Evolutionary conservation across 2,888 invertebrate genomes (phyloP), one percentile per base, ranked within the genome.

Genomic region (Bugulina stolonifera): DNA sequence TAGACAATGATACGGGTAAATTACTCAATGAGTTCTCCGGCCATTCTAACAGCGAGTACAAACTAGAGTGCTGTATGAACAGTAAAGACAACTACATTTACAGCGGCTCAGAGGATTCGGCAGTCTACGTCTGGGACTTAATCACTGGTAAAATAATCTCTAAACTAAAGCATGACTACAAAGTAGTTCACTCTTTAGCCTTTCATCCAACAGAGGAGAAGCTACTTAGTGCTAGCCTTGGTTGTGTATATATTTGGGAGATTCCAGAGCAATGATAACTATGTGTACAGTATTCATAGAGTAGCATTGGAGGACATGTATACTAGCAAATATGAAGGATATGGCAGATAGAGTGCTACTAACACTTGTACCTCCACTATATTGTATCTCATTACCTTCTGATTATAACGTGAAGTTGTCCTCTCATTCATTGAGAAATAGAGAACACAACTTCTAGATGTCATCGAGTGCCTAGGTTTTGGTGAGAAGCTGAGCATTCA

Each of bases 51-150:
- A 89, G 89, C 75, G 92, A 94, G 79, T 92, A 91, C 82, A 90
- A 91, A 78, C 88, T 97, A 58, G 96, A 97, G 84, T 93, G 93
- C 81, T 90, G 91, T 72, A 89, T 96, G 0, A 90, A 93, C 83
- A 87, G 89, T 72, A 91, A 89, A 75, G 97, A 98, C 82, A 91
- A 90, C 69, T 90, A 91, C 77, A 89, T 99, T 64, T 86, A 97
- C 57, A 92, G 93, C 27, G 98, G 98, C 0, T 95, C 96, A 0
- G 91, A 91, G 22, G 91, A 91, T 74, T 97, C 97, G 0, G 88
- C 88, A 77, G 86, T 94, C 3, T 92, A 91, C 86, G 89, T 90
- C 78, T 99, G 95, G 93, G 94, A 96, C 85, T 87, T 99, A 58
- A 89, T 96, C 1, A 90, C 91, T 25, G 70, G 70, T 2, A 70